Base-by-base conservation (phyloP, 2,888 invertebrate genomes). In the Nemurella pictetii region DNA sequence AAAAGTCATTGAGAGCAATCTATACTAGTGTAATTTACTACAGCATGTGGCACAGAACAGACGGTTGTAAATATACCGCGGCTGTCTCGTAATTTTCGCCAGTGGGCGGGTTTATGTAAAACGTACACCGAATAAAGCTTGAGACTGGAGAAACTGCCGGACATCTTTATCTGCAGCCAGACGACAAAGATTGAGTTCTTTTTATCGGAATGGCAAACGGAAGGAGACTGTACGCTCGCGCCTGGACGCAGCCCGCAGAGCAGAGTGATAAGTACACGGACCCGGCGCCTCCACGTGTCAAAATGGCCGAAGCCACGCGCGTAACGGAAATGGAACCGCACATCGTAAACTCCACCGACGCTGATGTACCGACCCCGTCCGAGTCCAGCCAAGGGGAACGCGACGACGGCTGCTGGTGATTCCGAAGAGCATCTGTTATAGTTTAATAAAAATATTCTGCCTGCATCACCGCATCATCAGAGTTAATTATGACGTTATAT, bases 401-500 rank as follows among this genome's bases (percentile, higher is more conserved):
- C 1, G 2, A 20, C 55, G 55, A 3, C 55, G 15, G 20, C 20
- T n/a, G 5, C 3, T 55, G 55, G 9, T 12, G 55, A 20, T 55
- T 32, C 20, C 55, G 12, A 55, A 55, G n/a, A 55, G 55, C 55
- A 55, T 55, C 55, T 55, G 55, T 55, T 20, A 55, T 2, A 2
- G 55, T 55, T 55, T 55, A 55, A 55, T 55, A 55, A 55, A n/a
- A 55, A 55, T 55, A 55, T 55, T 55, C 55, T 55, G 55, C 3
- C 3, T 55, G 55, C 55, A 55, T 55, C 55, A 55, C 55, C 20
- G 55, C 55, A 55, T 55, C 28, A 26, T 27, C 28, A 28, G 26
- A 75, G 75, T 20, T 75, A 75, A 75, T 75, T 75, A 75, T 75
- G 75, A 75, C 75, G 26, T 75, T 75, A 75, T 75, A 55, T 55